phyloP scores from a whole-genome alignment of 2,113 vertebrate genomes.

The Amazona vittata region DNA sequence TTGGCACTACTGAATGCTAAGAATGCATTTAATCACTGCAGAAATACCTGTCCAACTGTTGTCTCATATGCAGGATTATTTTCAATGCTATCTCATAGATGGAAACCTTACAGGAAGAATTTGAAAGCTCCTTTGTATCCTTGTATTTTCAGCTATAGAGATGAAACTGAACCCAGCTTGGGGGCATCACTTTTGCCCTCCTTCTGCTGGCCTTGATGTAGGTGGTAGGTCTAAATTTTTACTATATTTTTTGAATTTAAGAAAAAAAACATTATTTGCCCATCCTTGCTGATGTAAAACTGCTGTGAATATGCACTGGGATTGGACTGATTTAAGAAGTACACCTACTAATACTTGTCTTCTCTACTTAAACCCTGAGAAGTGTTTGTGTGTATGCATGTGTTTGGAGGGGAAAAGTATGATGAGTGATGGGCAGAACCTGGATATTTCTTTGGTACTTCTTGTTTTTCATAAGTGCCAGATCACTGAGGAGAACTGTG shows the following conservation, averaged over 20 bases:
- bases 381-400: accelerated
- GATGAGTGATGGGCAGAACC: neutral
- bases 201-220: neutral
- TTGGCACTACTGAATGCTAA: neutral
- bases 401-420: neutral
- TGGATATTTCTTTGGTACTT: neutral
- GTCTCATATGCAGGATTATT: neutral
- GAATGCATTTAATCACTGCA: neutral
- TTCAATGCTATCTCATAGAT: neutral
- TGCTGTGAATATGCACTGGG: no score
- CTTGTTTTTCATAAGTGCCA: neutral
- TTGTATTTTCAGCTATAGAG: neutral
- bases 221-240: neutral
- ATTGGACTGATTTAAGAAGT: neutral
- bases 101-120: neutral
- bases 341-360: neutral
- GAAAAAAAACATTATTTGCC: accelerated
- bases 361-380: no score
- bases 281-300: neutral
- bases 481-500: neutral
- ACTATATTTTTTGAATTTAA: accelerated
- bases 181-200: neutral
- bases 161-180: neutral
- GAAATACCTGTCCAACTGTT: neutral
- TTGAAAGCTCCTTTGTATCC: neutral